A percentile compares a stretch with the other conserved stretches of the same genome.
Conservation (phyloP, 2,113 vertebrate species). For the Calypte anna region DNA sequence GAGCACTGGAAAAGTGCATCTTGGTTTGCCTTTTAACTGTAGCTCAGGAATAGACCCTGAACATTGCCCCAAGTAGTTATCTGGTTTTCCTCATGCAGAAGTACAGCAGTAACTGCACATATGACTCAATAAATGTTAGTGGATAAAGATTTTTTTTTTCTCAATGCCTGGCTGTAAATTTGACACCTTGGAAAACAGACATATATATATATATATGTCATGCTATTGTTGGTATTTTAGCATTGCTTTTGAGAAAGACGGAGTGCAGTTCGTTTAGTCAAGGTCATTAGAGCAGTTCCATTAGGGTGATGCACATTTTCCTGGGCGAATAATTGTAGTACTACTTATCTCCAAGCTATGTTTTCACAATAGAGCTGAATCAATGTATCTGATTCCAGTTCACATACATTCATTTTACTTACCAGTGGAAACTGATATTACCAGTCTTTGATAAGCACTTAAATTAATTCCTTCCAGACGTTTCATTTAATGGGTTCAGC, state of each 20-base stretch:
- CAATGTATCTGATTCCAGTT: conserved; percentile 13
- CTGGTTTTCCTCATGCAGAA: neutral
- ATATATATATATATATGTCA: neutral
- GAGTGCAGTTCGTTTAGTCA: neutral
- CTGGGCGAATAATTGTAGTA: neutral
- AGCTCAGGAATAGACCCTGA: neutral
- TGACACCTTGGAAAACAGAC: neutral
- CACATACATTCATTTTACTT: conserved; percentile 16
- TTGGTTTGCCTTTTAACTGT: neutral
- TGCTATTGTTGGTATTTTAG: neutral
- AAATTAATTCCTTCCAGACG: conserved; percentile 23
- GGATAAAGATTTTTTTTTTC: neutral
- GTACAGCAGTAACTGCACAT: neutral
- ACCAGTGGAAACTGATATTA: neutral
- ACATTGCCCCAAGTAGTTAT: neutral
- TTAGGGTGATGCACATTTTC: neutral
- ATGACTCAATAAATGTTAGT: neutral
- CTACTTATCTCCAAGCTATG: neutral
- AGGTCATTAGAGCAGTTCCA: neutral
- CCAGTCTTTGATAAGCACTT: conserved; percentile 19
- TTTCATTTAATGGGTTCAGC: conserved; percentile 20
- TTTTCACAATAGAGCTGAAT: neutral
- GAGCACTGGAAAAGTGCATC: neutral
- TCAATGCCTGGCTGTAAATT: neutral
- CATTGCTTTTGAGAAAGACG: neutral